Evolutionary conservation across 1,140 invertebrate species (phyloP).

Genomic region (Idris sp.): DNA sequence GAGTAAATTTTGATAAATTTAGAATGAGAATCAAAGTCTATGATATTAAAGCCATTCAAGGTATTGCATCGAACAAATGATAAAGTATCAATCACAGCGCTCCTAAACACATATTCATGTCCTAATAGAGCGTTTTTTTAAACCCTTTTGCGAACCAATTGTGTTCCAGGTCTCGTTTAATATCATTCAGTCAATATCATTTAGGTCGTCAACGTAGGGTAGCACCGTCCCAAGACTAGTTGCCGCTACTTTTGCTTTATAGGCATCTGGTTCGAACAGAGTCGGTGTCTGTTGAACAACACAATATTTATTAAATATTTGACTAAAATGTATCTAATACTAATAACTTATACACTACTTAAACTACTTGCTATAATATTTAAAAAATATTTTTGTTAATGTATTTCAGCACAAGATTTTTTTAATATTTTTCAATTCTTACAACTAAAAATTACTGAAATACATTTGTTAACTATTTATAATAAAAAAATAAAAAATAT

Average conservation of each 20-base stretch:
- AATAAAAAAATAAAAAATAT: too few species aligned
- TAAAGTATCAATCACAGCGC: slow-evolving; percentile 27
- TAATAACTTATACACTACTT: too few species aligned
- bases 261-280: slow-evolving; percentile 78
- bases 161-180: slow-evolving; percentile 20
- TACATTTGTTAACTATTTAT: too few species aligned
- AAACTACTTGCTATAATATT: too few species aligned
- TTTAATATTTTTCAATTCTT: too few species aligned
- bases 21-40: slow-evolving; percentile 10
- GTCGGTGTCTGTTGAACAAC: slow-evolving; percentile 73
- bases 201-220: slow-evolving; percentile 69
- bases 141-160: too few species aligned
- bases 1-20: too few species aligned
- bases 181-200: slow-evolving; percentile 71
- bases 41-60: background rate
- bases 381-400: too few species aligned
- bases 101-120: slow-evolving; percentile 14
- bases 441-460: too few species aligned
- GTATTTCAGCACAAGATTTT: too few species aligned
- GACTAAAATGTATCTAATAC: too few species aligned
- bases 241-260: slow-evolving; percentile 75
- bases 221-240: slow-evolving; percentile 73
- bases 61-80: slow-evolving; percentile 34
- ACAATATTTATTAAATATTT: too few species aligned
- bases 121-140: slow-evolving; percentile 7